Evolutionary conservation across 2,797 vertebrate genomes (phyloP), one percentile per base, ranked within the genome.

Genomic region (Spondyliosoma cantharus): DNA sequence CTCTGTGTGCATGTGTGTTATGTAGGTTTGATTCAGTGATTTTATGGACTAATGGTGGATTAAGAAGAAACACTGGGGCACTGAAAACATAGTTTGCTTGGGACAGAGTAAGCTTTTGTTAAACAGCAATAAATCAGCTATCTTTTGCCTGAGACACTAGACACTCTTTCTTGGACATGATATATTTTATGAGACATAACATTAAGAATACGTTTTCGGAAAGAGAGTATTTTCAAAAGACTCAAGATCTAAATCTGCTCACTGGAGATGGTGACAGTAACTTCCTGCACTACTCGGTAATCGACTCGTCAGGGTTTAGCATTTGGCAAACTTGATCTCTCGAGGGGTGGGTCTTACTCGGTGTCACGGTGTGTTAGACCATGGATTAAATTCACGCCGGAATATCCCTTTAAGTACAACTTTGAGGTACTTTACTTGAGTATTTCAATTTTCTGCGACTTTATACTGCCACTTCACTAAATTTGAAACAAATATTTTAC

Each of bases 31-130:
- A 71, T 45, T 56, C 16, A 42, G 37, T 29, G 32, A 37, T 43
- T 75, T 69, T 48, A 75, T 54, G 22, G 56, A 16, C 19, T 8
- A 20, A 8, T 3, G 3, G 42, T 43, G 29, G 49, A 48, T 20
- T 60, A 4, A 29, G 50, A 12, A 19, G 53, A 37, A 37, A 37
- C 37, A 37, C 37, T 37, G 37, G 37, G 37, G 37, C 37, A 11
- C 37, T 37, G 37, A 11, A 37, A 37, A 37, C 37, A 37, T 3
- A 11, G 37, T 37, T 37, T 37, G 37, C 2, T 37, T 37, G 32
- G 32, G 32, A 37, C 32, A 37, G 32, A 37, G 32, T 37, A 37
- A 37, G 67, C 58, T 68, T 53, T 76, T 68, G 25, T 57, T 66
- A 37, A 37, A 37, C 37, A 37, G 22, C 8, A 19, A 60, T 46